phyloP scores from a whole-genome alignment of 2,113 vertebrate species.

The Trichomycterus rosablanca region DNA sequence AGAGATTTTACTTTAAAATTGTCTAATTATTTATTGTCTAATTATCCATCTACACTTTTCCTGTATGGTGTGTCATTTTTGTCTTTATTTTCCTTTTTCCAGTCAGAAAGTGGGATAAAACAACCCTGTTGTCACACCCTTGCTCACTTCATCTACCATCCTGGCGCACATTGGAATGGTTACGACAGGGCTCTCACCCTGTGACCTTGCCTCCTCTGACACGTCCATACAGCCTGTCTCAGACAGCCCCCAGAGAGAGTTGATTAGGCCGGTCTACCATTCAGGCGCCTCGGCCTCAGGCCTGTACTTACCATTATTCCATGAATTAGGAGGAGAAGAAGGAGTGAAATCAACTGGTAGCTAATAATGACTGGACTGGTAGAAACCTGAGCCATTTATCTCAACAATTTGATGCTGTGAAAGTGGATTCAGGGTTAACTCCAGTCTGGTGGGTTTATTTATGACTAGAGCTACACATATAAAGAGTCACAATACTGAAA shows the following conservation, averaged over 20 bases:
- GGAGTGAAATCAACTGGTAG: neutral
- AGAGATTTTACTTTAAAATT: too few relatives aligned
- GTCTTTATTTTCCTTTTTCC: too few relatives aligned
- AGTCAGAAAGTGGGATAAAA: constrained; percentile 47
- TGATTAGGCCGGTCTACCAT: neutral
- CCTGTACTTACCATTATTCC: neutral
- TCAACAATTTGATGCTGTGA: too few relatives aligned
- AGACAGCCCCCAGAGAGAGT: constrained; percentile 28
- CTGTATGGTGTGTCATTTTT: neutral
- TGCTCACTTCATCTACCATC: constrained; percentile 32
- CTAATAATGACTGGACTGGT: constrained; percentile 4
- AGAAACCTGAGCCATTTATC: too few relatives aligned
- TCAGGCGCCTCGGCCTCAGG: constrained; percentile 6
- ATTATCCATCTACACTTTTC: too few relatives aligned
- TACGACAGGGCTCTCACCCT: constrained; percentile 42
- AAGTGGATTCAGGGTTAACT: too few relatives aligned
- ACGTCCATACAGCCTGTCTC: neutral
- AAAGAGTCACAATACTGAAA: too few relatives aligned
- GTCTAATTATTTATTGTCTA: too few relatives aligned
- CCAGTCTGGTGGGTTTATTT: too few relatives aligned
- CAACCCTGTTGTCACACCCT: constrained; percentile 43
- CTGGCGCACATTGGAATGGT: constrained; percentile 53
- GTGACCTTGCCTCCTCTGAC: constrained; percentile 37
- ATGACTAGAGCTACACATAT: neutral
- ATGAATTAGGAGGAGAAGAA: neutral